phyloP scores from a whole-genome alignment of 2,113 vertebrate genomes.

The Orthonyx spaldingii region DNA sequence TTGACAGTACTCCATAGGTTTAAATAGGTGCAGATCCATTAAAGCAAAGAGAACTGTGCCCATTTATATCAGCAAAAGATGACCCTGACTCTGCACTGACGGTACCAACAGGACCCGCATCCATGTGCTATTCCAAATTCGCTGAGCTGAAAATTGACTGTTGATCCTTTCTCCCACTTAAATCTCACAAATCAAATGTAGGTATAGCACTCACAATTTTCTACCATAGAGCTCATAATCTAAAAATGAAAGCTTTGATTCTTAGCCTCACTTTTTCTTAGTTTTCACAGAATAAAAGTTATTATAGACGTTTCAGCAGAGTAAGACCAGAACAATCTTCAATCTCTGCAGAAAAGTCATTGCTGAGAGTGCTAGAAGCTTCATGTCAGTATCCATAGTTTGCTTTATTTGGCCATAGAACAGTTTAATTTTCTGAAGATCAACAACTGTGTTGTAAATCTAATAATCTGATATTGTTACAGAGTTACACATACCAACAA shows the following conservation, averaged over 20 bases:
- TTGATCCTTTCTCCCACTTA: background rate
- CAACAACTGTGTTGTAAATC: background rate
- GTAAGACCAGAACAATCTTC: background rate
- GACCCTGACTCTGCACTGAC: background rate
- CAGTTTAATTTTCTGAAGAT: background rate
- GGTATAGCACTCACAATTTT: background rate
- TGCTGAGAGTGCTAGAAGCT: background rate
- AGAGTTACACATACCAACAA: background rate
- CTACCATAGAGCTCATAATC: background rate
- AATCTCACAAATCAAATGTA: background rate
- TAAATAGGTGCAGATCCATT: background rate
- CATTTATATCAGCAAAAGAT: background rate
- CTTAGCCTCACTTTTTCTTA: background rate
- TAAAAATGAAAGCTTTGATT: background rate
- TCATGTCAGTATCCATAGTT: background rate
- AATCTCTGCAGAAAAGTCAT: background rate
- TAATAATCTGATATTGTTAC: background rate
- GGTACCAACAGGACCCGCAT: background rate
- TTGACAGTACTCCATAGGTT: background rate
- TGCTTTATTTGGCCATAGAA: background rate
- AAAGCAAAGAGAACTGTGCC: background rate
- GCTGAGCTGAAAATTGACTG: background rate
- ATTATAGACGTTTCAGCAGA: background rate
- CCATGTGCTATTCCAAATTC: background rate
- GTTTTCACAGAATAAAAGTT: background rate